phyloP scores from a whole-genome alignment of 2,888 invertebrate genomes.

The Amblyteles armatorius region DNA sequence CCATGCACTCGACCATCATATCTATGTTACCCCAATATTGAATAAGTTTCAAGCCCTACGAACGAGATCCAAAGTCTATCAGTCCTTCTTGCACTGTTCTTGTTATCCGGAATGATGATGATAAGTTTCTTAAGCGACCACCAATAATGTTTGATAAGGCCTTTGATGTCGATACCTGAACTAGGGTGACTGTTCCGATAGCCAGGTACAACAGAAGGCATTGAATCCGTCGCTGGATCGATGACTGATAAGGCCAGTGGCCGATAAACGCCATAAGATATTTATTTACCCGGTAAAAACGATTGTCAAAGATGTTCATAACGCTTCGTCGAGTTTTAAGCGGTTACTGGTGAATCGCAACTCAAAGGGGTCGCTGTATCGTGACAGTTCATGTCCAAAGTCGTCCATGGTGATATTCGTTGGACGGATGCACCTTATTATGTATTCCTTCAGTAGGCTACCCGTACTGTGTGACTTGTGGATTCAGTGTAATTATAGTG shows the following conservation, averaged over 20 bases:
- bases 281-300: slow-evolving; percentile 52
- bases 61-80: neutral
- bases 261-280: slow-evolving; percentile 41
- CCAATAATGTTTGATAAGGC: neutral
- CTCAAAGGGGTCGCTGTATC: neutral
- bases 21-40: slow-evolving; percentile 56
- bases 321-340: slow-evolving; percentile 13
- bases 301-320: slow-evolving; percentile 60
- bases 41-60: slow-evolving; percentile 47
- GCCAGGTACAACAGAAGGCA: slow-evolving; percentile 30
- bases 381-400: neutral
- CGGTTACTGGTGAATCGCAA: slow-evolving; percentile 7
- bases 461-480: neutral
- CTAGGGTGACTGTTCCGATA: slow-evolving; percentile 42
- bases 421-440: neutral
- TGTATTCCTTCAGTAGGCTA: neutral
- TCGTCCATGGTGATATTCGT: neutral
- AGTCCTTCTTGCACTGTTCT: neutral
- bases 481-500: slow-evolving; percentile 37
- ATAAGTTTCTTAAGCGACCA: neutral
- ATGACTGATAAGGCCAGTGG: slow-evolving; percentile 64
- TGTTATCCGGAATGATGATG: neutral
- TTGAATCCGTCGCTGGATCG: slow-evolving; percentile 32
- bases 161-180: slow-evolving; percentile 30
- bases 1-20: slow-evolving; percentile 61